These are phyloP conservation scores for Brachyistius frenatus DNA, from an alignment of 2,113 vertebrate species.

Conservation along the genomic window DNA sequence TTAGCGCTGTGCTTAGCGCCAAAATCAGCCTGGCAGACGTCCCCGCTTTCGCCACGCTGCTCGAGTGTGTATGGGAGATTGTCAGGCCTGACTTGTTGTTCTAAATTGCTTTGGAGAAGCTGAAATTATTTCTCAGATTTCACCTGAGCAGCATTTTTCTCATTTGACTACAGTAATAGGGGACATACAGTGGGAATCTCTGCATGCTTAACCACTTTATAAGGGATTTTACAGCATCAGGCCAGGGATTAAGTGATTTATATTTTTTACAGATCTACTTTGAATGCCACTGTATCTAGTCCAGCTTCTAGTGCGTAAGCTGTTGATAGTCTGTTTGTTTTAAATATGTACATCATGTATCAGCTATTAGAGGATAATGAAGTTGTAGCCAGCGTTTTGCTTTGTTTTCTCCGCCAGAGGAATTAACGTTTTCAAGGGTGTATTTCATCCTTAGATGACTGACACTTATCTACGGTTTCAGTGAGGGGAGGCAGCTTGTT, in stretches of 20 bases:
- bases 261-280: constrained; percentile 47
- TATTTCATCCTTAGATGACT: constrained; percentile 33
- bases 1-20: constrained; percentile 55
- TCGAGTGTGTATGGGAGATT: constrained; percentile 39
- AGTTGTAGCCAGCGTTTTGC: constrained; percentile 29
- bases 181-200: constrained; percentile 30
- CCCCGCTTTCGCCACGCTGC: constrained; percentile 48
- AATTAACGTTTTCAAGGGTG: constrained; percentile 54
- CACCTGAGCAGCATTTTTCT: constrained; percentile 54
- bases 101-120: constrained; percentile 49
- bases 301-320: constrained; percentile 35
- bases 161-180: constrained; percentile 38
- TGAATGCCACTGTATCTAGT: constrained; percentile 41
- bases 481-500: constrained; percentile 63
- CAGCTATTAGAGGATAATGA: constrained; percentile 47
- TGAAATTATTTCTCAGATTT: constrained; percentile 60
- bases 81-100: constrained; percentile 57
- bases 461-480: constrained; percentile 49
- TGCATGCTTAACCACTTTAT: constrained; percentile 53
- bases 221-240: constrained; percentile 60
- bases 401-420: constrained; percentile 8
- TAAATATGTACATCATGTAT: constrained; percentile 39
- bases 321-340: constrained; percentile 59
- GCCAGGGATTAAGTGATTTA: constrained; percentile 63
- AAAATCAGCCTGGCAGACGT: constrained; percentile 66